Percentiles rank a stretch among this genome's conserved stretches.
phyloP scores from a whole-genome alignment of 2,113 vertebrate genomes.

The Narcine bancroftii region DNA sequence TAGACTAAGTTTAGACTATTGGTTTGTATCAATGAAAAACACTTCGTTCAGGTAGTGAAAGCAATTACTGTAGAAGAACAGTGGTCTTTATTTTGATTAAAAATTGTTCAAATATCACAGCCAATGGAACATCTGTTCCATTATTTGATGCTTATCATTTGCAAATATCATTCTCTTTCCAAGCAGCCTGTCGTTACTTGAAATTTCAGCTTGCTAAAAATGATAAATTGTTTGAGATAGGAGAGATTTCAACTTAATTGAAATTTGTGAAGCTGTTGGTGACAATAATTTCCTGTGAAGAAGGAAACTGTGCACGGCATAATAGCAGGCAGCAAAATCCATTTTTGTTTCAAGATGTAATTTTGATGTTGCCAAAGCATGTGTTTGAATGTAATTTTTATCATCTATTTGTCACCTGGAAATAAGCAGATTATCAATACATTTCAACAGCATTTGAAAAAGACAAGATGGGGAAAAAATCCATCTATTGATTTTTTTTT shows the following conservation, averaged over 20 bases:
- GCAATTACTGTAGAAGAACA: not conserved
- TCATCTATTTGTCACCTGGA: conserved; percentile 12
- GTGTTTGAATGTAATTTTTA: conserved; percentile 19
- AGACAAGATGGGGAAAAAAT: conserved; percentile 60
- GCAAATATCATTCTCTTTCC: conserved; percentile 42
- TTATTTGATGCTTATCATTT: conserved; percentile 40
- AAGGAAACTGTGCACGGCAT: not conserved
- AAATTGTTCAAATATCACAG: conserved; percentile 18
- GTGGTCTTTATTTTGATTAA: conserved; percentile 29
- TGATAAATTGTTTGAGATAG: not conserved
- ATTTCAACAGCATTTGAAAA: conserved; percentile 50
- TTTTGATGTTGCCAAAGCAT: not conserved
- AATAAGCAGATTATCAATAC: conserved; percentile 37
- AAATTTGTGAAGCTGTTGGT: not conserved
- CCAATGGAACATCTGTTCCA: not conserved
- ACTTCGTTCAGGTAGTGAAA: not conserved
- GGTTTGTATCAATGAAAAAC: not conserved
- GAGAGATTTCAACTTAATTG: not conserved
- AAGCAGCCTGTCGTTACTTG: conserved; percentile 42
- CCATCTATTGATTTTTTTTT: conserved; percentile 45
- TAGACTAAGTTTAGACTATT: not conserved
- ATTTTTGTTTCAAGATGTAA: conserved; percentile 2
- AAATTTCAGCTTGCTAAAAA: conserved; percentile 41
- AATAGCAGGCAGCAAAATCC: not conserved
- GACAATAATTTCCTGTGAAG: conserved; percentile 49